Percentiles rank a stretch among this genome's conserved stretches.
phyloP scores from a whole-genome alignment of 2,797 vertebrate genomes.

The Morus bassanus region DNA sequence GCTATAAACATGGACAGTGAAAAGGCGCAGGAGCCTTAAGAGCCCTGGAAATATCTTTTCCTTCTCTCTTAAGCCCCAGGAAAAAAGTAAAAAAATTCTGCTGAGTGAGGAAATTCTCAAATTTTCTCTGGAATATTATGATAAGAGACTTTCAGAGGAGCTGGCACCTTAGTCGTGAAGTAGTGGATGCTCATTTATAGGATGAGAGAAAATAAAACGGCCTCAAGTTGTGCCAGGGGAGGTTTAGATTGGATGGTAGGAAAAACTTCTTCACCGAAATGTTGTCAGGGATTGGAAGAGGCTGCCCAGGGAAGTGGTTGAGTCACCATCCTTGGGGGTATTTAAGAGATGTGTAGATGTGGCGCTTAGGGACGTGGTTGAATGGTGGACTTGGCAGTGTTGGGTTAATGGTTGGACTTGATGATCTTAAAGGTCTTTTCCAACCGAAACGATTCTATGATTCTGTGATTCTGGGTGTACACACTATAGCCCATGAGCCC shows the following conservation, averaged over 20 bases:
- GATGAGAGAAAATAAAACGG: fast-evolving
- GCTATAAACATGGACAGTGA: neutral
- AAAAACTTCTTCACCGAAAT: neutral
- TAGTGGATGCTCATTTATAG: neutral
- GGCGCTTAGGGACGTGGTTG: fast-evolving
- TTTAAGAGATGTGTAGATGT: fast-evolving
- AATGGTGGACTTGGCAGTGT: neutral
- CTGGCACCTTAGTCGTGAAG: neutral
- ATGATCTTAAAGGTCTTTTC: neutral
- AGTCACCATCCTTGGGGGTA: fast-evolving
- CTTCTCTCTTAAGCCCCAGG: neutral
- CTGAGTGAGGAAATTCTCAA: neutral
- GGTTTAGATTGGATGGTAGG: neutral
- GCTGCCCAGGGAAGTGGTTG: too few species aligned
- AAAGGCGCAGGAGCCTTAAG: neutral
- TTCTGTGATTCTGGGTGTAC: fast-evolving
- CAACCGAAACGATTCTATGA: fast-evolving
- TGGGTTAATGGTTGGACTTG: neutral
- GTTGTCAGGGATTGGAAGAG: neutral
- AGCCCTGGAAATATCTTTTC: neutral
- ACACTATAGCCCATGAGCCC: fast-evolving
- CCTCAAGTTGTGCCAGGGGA: neutral
- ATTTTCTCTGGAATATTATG: neutral
- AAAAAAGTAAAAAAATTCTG: neutral
- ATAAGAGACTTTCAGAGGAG: too few species aligned